Evolutionary conservation across 2,113 vertebrate species (phyloP), one percentile per base, ranked within the genome.

Genomic region (Atherinomorus stipes): DNA sequence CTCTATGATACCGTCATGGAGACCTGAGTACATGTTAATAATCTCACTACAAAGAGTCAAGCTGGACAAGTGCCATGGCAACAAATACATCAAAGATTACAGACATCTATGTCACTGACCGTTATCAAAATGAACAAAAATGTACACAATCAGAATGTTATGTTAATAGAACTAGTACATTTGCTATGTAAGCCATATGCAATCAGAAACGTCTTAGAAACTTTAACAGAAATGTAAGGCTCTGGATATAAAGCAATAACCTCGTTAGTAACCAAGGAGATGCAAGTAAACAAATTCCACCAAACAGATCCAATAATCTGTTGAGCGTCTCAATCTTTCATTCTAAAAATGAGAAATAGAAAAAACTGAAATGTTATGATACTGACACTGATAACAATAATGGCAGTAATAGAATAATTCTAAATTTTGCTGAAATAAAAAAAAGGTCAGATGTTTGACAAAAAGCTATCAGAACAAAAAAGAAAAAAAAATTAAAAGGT

Each of bases 21-120:
- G 74, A 38, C 56, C 56, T 31, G 47, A 74, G 76, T 12, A 57
- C 18, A 59, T 70, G 49, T 81, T 87, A 80, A 85, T 86, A 6
- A 85, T 85, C 22, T 73, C 31, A 80, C 73, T 44, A 78, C 21
- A 52, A 66, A 74, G 47, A 54, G 42, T 52, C 40, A 61, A 77
- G 64, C 64, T 21, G 10, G 42, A 38, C 40, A 63, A 64, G 8
- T 62, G 50, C 56, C 71, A 82, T 82, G 57, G 80, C 81, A 77
- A 89, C 66, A 50, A 63, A 56, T 16, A 51, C 15, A 70, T 22
- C 61, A 78, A 40, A 49, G 19, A n/a, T 25, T 1, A 53, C 7
- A 1, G 3, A 52, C 12, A 12, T 54, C 38, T 53, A 59, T 19
- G 12, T 19, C 18, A 7, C 21, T 2, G 4, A 28, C 34, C 1